These are phyloP conservation scores for Cyprinodon brontotheroides DNA, from an alignment of 2,113 vertebrate genomes.

Conservation along the genomic window DNA sequence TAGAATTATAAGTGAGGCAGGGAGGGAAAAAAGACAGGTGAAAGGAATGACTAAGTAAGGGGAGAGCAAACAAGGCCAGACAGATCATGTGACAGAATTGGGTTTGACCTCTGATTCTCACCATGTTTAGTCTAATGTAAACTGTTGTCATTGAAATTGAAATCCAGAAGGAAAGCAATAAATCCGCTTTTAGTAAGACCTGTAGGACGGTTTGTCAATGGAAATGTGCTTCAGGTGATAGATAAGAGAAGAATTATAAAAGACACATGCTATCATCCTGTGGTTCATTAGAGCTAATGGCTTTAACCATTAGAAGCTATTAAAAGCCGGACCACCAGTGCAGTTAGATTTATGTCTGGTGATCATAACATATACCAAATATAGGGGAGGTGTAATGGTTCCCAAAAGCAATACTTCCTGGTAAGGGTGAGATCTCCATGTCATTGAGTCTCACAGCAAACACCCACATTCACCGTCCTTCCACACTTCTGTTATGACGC, in stretches of 20 bases:
- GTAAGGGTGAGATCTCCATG: conserved; percentile 12
- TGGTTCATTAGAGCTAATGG: conserved; percentile 25
- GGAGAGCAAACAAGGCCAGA: too few species aligned
- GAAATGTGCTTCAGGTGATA: conserved; percentile 20
- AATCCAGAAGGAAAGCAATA: not conserved
- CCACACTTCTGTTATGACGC: conserved; percentile 1
- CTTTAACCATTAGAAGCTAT: conserved; percentile 36
- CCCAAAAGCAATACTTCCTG: conserved; percentile 32
- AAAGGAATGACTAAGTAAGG: too few species aligned
- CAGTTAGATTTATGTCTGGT: conserved; percentile 17
- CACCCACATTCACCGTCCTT: conserved; percentile 12
- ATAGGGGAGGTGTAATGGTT: conserved; percentile 25
- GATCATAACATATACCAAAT: conserved; percentile 17
- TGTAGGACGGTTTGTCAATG: conserved; percentile 9
- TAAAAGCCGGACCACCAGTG: conserved; percentile 35
- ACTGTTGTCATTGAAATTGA: conserved; percentile 1
- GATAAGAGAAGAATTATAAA: conserved; percentile 38
- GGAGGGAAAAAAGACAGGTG: too few species aligned
- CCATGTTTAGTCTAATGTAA: not conserved
- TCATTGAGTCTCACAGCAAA: conserved; percentile 40
- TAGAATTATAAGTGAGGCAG: too few species aligned
- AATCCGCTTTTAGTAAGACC: conserved; percentile 25
- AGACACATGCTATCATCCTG: conserved; percentile 17
- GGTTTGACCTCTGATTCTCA: too few species aligned
- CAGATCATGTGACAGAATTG: too few species aligned